These are phyloP conservation scores for Eumaeus atala DNA, from an alignment of 1,140 invertebrate genomes.

Conservation along the genomic window DNA sequence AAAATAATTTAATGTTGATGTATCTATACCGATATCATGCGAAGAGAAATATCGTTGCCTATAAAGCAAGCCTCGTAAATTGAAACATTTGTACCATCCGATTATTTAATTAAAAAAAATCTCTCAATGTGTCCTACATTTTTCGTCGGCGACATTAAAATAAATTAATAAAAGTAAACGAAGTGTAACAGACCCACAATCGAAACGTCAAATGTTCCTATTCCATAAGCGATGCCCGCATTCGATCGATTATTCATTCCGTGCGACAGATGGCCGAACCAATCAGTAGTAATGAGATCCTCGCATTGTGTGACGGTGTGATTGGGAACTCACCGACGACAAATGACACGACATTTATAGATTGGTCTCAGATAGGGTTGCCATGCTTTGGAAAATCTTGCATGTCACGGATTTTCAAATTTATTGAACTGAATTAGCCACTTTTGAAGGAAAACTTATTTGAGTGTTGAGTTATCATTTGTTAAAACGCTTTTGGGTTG, in stretches of 20 bases:
- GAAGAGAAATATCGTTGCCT: too few relatives aligned
- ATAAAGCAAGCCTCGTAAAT: too few relatives aligned
- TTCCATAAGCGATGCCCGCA: conserved; percentile 9
- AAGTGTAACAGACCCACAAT: not conserved
- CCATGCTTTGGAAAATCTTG: not conserved
- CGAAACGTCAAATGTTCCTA: conserved; percentile 2
- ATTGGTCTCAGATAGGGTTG: conserved; percentile 13
- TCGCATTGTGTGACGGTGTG: conserved; percentile 25
- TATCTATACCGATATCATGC: too few relatives aligned
- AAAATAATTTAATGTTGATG: too few relatives aligned
- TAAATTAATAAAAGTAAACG: not conserved
- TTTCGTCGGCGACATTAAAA: not conserved
- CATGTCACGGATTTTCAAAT: too few relatives aligned
- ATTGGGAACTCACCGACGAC: conserved; percentile 19
- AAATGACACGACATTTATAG: conserved; percentile 30
- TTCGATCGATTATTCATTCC: conserved; percentile 31
- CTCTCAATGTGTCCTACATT: too few relatives aligned
- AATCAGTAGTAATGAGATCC: conserved; percentile 50
- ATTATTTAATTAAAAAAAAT: too few relatives aligned
- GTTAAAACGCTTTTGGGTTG: too few relatives aligned
- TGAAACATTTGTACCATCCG: too few relatives aligned
- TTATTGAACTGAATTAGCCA: too few relatives aligned
- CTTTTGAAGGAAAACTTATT: too few relatives aligned
- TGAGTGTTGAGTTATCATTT: too few relatives aligned
- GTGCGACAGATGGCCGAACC: conserved; percentile 45